Base-by-base conservation (phyloP, 2,797 vertebrate species). In the Smutsia temminckii region DNA sequence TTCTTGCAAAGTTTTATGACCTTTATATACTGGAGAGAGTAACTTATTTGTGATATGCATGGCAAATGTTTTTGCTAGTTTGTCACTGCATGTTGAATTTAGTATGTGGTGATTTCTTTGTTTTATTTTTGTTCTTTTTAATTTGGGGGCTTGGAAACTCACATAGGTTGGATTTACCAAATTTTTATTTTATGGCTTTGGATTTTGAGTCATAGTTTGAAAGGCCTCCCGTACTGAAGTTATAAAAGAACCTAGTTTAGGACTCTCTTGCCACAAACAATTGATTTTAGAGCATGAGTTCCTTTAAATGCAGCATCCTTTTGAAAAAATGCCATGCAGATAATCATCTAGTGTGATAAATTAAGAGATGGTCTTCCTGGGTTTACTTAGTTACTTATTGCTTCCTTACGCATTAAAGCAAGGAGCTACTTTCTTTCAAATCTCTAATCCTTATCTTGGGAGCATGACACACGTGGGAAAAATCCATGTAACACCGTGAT, bases 391-490 rank as follows among this genome's bases (percentile, higher is more conserved):
- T 46, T 46, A 46, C 46, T 46, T 46, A 46, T 10, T 46, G 46
- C 46, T 46, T 46, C 46, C 42, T 11, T 46, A 11, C 10, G 10
- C 46, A 46, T 46, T 46, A 46, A 46, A 57, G 40, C 23, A 37
- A 46, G 18, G 80, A 90, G 32, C 88, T 27, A 8, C 55, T 92
- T 92, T 72, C 57, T 88, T 95, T 32, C 8, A 29, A 7, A 37
- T 81, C 53, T 91, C 64, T 87, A 51, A 63, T 78, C 34, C 32
- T 80, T 83, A 59, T 37, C 49, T 98, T 96, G 98, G 98, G 86
- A 98, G 97, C 2, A 97, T 66, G 69, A 78, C 25, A 81, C 4
- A 8, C 61, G 3, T 32, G 57, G 53, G 7, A 46, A 90, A 84
- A 79, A 77, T 34, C 13, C 64, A 57, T 49, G 12, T 95, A 79